phyloP scores from a whole-genome alignment of 2,888 invertebrate species.

The Spatulosminthurus flaviceps region DNA sequence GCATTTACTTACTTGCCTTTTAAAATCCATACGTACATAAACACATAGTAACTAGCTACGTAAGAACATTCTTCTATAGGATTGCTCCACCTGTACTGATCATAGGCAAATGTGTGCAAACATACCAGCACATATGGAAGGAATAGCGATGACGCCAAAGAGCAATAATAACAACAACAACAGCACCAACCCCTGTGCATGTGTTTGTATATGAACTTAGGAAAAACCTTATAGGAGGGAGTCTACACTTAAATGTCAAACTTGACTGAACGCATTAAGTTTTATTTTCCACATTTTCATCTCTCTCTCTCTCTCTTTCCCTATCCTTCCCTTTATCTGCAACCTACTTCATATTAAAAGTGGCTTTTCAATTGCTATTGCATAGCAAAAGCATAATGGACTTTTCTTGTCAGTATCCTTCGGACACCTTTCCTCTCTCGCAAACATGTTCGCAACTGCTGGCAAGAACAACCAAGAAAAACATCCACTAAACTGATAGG shows the following conservation, averaged over 20 bases:
- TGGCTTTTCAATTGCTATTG: not conserved
- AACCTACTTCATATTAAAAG: constrained; percentile 1
- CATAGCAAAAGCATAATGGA: constrained; percentile 9
- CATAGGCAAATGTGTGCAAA: too few species aligned
- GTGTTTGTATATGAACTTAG: too few species aligned
- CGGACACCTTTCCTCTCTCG: not conserved
- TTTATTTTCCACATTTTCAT: not conserved
- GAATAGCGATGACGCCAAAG: too few species aligned
- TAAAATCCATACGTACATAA: too few species aligned
- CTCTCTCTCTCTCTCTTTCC: not conserved
- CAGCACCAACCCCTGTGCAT: too few species aligned
- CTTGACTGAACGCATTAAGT: constrained; percentile 14
- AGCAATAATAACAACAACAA: too few species aligned
- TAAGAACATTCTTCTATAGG: too few species aligned
- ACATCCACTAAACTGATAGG: not conserved
- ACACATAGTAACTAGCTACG: too few species aligned
- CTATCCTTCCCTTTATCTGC: not conserved
- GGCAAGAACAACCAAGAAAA: not conserved
- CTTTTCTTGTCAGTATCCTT: not conserved
- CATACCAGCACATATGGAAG: too few species aligned
- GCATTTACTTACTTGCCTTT: too few species aligned
- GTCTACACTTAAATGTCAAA: constrained; percentile 18
- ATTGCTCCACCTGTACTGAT: too few species aligned
- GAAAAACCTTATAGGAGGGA: not conserved
- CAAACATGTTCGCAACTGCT: not conserved